Conservation (phyloP, 2,888 invertebrate species). For the Agriopis leucophaearia region DNA sequence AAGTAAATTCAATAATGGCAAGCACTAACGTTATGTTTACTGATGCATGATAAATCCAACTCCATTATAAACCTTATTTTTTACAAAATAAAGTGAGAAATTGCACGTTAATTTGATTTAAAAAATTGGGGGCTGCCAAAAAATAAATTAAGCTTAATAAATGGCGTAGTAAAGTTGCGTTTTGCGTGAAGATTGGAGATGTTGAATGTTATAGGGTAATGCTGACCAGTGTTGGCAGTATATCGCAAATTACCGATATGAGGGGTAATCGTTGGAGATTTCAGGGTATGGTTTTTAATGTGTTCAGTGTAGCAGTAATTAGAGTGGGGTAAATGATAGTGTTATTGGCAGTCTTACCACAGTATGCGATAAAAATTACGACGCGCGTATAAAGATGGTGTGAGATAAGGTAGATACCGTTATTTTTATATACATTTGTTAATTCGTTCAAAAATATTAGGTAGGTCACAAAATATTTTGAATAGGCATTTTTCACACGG, state of each 20-base stretch:
- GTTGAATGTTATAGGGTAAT: slow-evolving; percentile 62
- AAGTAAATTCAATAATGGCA: slow-evolving; percentile 86
- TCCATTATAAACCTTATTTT: slow-evolving; percentile 53
- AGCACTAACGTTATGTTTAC: slow-evolving; percentile 80
- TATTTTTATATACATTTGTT: slow-evolving; percentile 17
- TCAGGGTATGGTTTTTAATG: slow-evolving; percentile 67
- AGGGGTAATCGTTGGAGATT: slow-evolving; percentile 78
- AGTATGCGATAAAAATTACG: slow-evolving; percentile 35
- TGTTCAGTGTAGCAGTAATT: slow-evolving; percentile 70
- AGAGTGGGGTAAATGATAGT: slow-evolving; percentile 41
- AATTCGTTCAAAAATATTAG: not conserved
- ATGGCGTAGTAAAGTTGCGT: slow-evolving; percentile 27
- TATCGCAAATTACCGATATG: slow-evolving; percentile 78
- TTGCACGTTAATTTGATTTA: slow-evolving; percentile 43
- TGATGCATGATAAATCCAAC: slow-evolving; percentile 56
- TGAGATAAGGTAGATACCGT: slow-evolving; percentile 28
- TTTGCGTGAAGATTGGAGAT: slow-evolving; percentile 37
- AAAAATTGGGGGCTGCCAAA: slow-evolving; percentile 48
- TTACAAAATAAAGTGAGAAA: slow-evolving; percentile 51
- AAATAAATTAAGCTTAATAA: slow-evolving; percentile 41
- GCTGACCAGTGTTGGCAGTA: slow-evolving; percentile 73
- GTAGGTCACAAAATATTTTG: not conserved
- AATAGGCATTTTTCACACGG: not conserved
- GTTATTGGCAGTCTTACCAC: slow-evolving; percentile 39
- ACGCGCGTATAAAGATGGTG: slow-evolving; percentile 36